These are phyloP conservation scores for Proisotoma minuta DNA, from an alignment of 2,888 invertebrate genomes.

Conservation along the genomic window DNA sequence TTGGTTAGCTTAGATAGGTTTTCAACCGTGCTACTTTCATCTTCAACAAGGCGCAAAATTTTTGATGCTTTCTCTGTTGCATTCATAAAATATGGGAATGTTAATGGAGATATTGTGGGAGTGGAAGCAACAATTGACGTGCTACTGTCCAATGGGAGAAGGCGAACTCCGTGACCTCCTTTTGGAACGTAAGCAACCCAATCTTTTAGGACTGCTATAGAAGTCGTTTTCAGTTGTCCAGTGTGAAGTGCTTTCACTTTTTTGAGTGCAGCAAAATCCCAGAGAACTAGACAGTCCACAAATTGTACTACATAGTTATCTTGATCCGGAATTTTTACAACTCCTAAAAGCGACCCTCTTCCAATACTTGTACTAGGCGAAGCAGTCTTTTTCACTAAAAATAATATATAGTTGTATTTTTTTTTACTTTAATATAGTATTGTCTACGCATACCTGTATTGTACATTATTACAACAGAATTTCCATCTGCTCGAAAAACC, in stretches of 20 bases:
- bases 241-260: constrained; percentile 35
- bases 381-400: constrained; percentile 47
- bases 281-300: constrained; percentile 38
- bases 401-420: too few relatives aligned
- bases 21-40: constrained; percentile 13
- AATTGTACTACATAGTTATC: constrained; percentile 40
- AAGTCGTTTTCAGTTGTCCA: constrained; percentile 35
- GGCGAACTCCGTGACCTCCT: constrained; percentile 35
- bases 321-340: constrained; percentile 24
- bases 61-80: constrained; percentile 26
- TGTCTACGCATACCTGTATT: constrained; percentile 45
- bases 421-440: too few relatives aligned
- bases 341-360: constrained; percentile 38
- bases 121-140: constrained; percentile 9
- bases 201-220: constrained; percentile 36
- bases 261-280: constrained; percentile 38
- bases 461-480: constrained; percentile 42
- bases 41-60: constrained; percentile 18
- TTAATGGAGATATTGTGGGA: constrained; percentile 16
- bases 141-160: constrained; percentile 29
- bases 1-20: constrained; percentile 19
- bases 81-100: constrained; percentile 29
- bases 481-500: constrained; percentile 43
- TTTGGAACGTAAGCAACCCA: constrained; percentile 41
- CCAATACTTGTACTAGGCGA: constrained; percentile 43